phyloP scores from a whole-genome alignment of 1,140 invertebrate species.

The Pogonomyrmex barbatus region DNA sequence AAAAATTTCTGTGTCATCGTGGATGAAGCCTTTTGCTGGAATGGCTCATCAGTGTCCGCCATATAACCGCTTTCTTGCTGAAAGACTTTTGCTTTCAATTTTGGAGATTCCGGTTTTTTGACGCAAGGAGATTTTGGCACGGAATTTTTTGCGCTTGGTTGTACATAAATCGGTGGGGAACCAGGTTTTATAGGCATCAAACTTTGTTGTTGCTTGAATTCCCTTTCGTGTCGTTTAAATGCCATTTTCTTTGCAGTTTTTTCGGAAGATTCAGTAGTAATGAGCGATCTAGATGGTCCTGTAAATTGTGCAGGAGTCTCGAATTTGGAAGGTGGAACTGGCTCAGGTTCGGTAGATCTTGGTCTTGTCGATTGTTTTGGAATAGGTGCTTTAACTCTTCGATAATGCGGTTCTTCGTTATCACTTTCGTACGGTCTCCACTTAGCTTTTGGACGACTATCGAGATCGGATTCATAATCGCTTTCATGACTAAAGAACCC shows the following conservation, averaged over 20 bases:
- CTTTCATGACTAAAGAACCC: conserved; percentile 87
- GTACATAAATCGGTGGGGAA: conserved; percentile 86
- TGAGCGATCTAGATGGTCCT: conserved; percentile 85
- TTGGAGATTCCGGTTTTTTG: conserved; percentile 87
- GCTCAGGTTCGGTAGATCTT: conserved; percentile 87
- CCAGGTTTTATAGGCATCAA: conserved; percentile 84
- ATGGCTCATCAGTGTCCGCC: conserved; percentile 90
- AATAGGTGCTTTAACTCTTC: conserved; percentile 86
- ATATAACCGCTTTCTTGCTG: conserved; percentile 89
- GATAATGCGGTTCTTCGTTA: conserved; percentile 88
- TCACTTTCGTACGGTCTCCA: conserved; percentile 90
- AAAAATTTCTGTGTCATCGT: conserved; percentile 74
- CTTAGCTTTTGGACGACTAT: conserved; percentile 85
- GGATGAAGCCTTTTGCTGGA: conserved; percentile 73
- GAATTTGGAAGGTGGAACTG: conserved; percentile 87
- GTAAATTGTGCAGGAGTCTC: conserved; percentile 87
- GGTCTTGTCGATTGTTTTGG: conserved; percentile 82
- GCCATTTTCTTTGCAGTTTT: conserved; percentile 77
- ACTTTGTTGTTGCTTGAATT: conserved; percentile 78
- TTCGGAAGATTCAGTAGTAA: conserved; percentile 78
- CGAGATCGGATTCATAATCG: conserved; percentile 91
- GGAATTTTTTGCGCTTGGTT: conserved; percentile 77
- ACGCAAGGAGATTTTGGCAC: conserved; percentile 66
- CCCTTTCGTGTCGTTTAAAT: conserved; percentile 76
- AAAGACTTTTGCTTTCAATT: conserved; percentile 86